These are phyloP conservation scores for Suncus etruscus DNA, from an alignment of 2,113 vertebrate species.

Conservation along the genomic window DNA sequence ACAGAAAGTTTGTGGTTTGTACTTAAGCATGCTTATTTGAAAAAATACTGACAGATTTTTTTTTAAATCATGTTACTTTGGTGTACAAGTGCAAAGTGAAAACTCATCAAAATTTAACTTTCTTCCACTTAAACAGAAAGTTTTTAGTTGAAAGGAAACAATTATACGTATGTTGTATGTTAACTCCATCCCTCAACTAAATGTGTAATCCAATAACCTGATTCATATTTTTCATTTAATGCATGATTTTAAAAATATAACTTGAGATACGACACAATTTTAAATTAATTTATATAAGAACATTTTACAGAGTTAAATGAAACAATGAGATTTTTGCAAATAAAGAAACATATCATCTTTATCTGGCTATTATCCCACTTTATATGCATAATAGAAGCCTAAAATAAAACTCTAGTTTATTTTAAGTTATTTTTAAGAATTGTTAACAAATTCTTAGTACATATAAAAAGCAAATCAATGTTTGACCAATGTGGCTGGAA, in stretches of 20 bases:
- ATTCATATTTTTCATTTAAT: background rate
- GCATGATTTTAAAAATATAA: background rate
- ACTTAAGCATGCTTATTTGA: conserved; percentile 38
- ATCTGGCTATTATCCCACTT: background rate
- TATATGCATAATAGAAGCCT: background rate
- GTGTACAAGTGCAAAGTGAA: background rate
- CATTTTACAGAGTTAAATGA: conserved; percentile 30
- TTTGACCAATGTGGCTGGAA: background rate
- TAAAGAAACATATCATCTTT: background rate
- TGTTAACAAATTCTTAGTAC: background rate
- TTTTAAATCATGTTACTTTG: background rate
- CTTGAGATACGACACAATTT: background rate
- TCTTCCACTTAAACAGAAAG: conserved; percentile 37
- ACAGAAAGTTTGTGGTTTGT: background rate
- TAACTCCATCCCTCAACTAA: background rate
- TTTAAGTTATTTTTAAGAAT: conserved; percentile 30
- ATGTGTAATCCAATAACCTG: background rate
- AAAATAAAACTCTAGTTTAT: conserved; percentile 13
- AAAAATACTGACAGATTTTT: background rate
- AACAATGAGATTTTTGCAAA: conserved; percentile 47
- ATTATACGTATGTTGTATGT: background rate
- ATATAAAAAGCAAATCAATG: background rate
- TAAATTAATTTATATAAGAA: conserved; percentile 37
- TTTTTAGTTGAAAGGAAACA: background rate
- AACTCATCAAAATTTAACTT: conserved; percentile 40